Percentiles rank a stretch among this genome's conserved stretches.
phyloP scores from a whole-genome alignment of 2,797 vertebrate genomes.

The Mastacembelus armatus region DNA sequence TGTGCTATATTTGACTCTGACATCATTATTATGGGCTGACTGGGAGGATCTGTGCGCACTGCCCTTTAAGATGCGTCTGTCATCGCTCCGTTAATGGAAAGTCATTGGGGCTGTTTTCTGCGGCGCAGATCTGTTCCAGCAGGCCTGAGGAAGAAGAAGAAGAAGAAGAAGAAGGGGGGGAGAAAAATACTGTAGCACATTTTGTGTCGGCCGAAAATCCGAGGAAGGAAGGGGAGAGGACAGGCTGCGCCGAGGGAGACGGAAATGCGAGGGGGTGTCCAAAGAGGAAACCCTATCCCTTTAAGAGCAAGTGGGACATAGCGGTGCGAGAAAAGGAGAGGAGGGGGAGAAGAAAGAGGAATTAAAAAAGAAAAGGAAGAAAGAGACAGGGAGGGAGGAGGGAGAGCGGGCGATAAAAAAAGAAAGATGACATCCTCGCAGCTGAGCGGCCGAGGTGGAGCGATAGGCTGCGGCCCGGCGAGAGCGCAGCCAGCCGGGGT shows the following conservation, averaged over 20 bases:
- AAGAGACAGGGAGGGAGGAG: constrained; percentile 85
- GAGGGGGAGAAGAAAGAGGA: constrained; percentile 88
- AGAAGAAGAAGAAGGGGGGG: too few species aligned
- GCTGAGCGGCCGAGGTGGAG: constrained; percentile 86
- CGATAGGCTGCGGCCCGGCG: constrained; percentile 84
- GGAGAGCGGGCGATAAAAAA: constrained; percentile 87
- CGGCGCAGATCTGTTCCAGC: constrained; percentile 41
- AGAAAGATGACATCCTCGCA: constrained; percentile 88
- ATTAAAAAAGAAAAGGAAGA: constrained; percentile 89
- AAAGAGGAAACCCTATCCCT: constrained; percentile 79
- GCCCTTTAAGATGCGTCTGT: constrained; percentile 83
- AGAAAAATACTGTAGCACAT: constrained; percentile 16
- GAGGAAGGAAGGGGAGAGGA: constrained; percentile 61
- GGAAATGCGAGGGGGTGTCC: constrained; percentile 78
- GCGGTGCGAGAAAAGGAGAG: constrained; percentile 86
- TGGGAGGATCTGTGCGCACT: constrained; percentile 59
- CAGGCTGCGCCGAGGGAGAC: constrained; percentile 58
- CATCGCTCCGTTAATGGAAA: constrained; percentile 63
- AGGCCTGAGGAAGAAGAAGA: background rate
- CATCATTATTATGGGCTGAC: constrained; percentile 68
- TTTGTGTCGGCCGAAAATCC: constrained; percentile 76
- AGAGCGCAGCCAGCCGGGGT: constrained; percentile 80
- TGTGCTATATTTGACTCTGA: constrained; percentile 62
- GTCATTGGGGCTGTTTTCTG: constrained; percentile 47
- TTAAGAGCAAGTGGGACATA: constrained; percentile 87